These are phyloP conservation scores for Caenorhabditis sp. DNA, from an alignment of 2,888 invertebrate genomes.

Conservation along the genomic window DNA sequence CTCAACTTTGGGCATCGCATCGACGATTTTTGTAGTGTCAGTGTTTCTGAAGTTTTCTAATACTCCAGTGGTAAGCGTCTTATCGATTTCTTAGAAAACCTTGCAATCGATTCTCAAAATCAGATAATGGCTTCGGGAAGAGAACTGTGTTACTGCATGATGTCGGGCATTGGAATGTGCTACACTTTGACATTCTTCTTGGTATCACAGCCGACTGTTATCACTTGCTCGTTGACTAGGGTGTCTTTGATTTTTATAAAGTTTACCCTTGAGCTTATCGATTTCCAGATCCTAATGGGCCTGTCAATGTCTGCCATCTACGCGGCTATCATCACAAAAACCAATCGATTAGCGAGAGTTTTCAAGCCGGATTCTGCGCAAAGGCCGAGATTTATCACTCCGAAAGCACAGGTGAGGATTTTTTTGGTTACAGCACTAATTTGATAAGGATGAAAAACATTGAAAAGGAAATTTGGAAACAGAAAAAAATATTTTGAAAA, in stretches of 20 bases:
- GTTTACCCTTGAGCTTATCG: no score
- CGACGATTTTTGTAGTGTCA: conserved; percentile 87
- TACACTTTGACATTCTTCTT: conserved; percentile 89
- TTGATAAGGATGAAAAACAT: neutral
- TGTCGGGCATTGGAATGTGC: conserved; percentile 88
- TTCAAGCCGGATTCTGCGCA: conserved; percentile 88
- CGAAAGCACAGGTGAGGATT: conserved; percentile 88
- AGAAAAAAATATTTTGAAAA: no score
- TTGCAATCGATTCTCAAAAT: no score
- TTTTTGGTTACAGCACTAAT: no score
- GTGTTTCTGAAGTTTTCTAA: conserved; percentile 87
- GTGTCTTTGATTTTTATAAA: conserved; percentile 83
- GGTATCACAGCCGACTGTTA: conserved; percentile 87
- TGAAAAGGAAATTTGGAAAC: no score
- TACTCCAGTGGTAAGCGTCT: conserved; percentile 86
- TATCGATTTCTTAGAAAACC: conserved; percentile 3
- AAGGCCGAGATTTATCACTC: conserved; percentile 89
- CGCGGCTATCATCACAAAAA: conserved; percentile 89
- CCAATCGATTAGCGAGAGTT: conserved; percentile 89
- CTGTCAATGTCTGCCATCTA: conserved; percentile 89
- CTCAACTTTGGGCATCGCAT: conserved; percentile 86
- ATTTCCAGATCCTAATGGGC: conserved; percentile 84
- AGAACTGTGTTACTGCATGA: conserved; percentile 89
- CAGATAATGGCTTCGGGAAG: conserved; percentile 89
- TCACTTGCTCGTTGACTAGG: conserved; percentile 86